A percentile compares a stretch with the other conserved stretches of the same genome.
phyloP scores from a whole-genome alignment of 2,888 invertebrate genomes.

The Plagodis dolabraria region DNA sequence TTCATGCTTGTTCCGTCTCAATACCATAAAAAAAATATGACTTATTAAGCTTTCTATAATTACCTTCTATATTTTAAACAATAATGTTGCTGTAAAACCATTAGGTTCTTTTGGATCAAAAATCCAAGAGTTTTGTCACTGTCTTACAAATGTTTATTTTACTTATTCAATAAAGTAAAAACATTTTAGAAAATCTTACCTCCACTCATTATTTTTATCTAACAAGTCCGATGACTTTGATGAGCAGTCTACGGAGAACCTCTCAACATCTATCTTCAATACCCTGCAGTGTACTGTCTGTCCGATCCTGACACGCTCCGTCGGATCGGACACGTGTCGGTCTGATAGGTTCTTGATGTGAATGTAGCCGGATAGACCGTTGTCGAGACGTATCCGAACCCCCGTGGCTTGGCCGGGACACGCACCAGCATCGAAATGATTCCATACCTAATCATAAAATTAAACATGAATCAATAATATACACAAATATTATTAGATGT shows the following conservation, averaged over 20 bases:
- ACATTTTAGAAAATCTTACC: conserved; percentile 60
- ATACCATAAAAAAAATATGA: too few relatives aligned
- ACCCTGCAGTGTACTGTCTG: conserved; percentile 95
- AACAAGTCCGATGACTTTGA: conserved; percentile 96
- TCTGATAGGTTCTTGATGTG: conserved; percentile 97
- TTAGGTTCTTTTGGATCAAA: too few relatives aligned
- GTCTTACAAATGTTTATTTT: too few relatives aligned
- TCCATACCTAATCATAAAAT: conserved; percentile 93
- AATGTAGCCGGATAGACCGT: conserved; percentile 96
- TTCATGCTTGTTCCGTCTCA: too few relatives aligned
- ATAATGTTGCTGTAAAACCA: too few relatives aligned
- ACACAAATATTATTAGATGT: too few relatives aligned
- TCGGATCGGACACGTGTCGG: conserved; percentile 96
- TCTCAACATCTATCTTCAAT: conserved; percentile 97
- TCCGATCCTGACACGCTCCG: conserved; percentile 94
- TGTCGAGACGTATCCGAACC: conserved; percentile 94
- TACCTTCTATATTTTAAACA: too few relatives aligned
- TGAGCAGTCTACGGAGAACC: conserved; percentile 97
- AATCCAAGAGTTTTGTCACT: too few relatives aligned
- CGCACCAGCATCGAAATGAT: conserved; percentile 97
- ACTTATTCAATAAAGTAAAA: too few relatives aligned
- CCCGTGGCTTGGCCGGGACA: conserved; percentile 99
- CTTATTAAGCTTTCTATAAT: too few relatives aligned
- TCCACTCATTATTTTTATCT: conserved; percentile 96
- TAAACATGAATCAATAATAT: too few relatives aligned